Evolutionary conservation across 2,113 vertebrate genomes (phyloP).

Genomic region (Herpetotheres cachinnans): DNA sequence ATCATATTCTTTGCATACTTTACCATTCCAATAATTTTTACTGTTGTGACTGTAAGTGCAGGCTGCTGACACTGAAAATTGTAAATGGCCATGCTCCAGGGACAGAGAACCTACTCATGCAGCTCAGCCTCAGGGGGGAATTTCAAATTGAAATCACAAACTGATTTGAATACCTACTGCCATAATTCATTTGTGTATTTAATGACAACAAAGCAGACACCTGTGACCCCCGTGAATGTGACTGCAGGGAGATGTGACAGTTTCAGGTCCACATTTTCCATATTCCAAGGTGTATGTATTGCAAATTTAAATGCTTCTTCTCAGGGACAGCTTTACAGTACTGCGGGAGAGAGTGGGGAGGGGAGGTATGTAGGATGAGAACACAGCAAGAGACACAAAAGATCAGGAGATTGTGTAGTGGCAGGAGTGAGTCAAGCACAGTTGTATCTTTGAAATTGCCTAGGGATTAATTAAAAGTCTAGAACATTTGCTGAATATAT

Average conservation of each 20-base stretch:
- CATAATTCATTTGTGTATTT: background rate
- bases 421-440: background rate
- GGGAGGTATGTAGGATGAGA: background rate
- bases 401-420: background rate
- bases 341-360: fast-evolving
- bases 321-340: background rate
- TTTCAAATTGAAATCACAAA: background rate
- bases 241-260: background rate
- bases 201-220: background rate
- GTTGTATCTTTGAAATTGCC: background rate
- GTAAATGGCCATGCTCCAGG: background rate
- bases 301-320: background rate
- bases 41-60: background rate
- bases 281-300: background rate
- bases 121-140: background rate
- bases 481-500: background rate
- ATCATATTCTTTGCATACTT: background rate
- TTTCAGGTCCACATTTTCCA: background rate
- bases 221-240: background rate
- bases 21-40: background rate
- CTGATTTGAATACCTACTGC: background rate
- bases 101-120: background rate
- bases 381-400: background rate
- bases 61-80: background rate
- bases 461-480: background rate